phyloP scores from a whole-genome alignment of 2,888 invertebrate species.

The Pycnomerus fuliginosus region DNA sequence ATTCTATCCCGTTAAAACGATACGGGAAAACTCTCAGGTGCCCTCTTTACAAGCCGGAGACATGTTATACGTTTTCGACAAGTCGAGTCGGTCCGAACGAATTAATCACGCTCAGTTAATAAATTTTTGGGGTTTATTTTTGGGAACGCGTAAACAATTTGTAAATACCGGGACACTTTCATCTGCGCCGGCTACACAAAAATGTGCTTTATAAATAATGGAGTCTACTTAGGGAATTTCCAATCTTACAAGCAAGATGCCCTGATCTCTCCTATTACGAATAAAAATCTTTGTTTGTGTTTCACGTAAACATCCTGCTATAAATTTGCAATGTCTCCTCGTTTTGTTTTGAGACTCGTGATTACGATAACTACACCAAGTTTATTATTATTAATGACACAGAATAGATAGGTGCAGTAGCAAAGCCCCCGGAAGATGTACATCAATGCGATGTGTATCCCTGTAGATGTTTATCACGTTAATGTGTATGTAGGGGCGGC shows the following conservation, averaged over 20 bases:
- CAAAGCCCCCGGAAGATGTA: too few relatives aligned
- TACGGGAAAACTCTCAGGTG: conserved; percentile 29
- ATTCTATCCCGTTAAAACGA: conserved; percentile 5
- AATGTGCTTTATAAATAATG: conserved; percentile 8
- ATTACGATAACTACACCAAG: too few relatives aligned
- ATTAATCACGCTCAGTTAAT: conserved; percentile 17
- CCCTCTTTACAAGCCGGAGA: conserved; percentile 27
- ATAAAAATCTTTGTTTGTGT: conserved; percentile 3
- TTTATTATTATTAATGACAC: too few relatives aligned
- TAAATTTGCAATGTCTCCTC: conserved; percentile 15
- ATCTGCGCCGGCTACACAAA: conserved; percentile 5
- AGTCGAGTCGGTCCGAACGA: conserved; percentile 6
- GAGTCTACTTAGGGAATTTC: not conserved
- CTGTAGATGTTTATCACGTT: too few relatives aligned
- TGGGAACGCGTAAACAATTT: conserved; percentile 17
- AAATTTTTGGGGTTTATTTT: conserved; percentile 13
- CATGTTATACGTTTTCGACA: conserved; percentile 30
- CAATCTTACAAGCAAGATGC: not conserved
- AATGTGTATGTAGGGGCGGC: too few relatives aligned
- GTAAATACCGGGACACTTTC: conserved; percentile 9
- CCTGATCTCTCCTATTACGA: not conserved
- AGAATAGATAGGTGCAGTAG: too few relatives aligned
- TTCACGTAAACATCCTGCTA: conserved; percentile 13
- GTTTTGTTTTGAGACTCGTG: too few relatives aligned
- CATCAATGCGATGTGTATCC: too few relatives aligned